These are phyloP conservation scores for Lycocerus yunnanus DNA, from an alignment of 2,888 invertebrate genomes.

Conservation along the genomic window DNA sequence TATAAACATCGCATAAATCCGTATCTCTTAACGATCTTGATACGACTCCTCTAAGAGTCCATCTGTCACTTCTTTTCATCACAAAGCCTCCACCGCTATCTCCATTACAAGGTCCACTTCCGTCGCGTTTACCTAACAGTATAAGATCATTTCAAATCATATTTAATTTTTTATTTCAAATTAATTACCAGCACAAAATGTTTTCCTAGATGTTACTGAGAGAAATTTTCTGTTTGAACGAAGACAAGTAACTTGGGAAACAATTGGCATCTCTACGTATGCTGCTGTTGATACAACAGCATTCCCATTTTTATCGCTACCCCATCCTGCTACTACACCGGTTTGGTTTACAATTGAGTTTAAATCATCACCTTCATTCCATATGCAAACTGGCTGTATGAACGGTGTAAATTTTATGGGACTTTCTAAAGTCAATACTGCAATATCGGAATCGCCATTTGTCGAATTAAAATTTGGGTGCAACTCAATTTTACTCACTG, in stretches of 20 bases:
- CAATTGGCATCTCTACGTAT: constrained; percentile 59
- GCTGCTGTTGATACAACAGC: constrained; percentile 57
- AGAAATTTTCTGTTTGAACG: constrained; percentile 55
- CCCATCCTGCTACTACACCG: constrained; percentile 67
- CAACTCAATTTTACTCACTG: constrained; percentile 57
- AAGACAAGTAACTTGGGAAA: constrained; percentile 60
- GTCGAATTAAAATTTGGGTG: constrained; percentile 63
- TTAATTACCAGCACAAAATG: constrained; percentile 65
- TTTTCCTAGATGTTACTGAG: constrained; percentile 55
- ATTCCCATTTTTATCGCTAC: constrained; percentile 56
- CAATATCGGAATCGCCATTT: constrained; percentile 62
- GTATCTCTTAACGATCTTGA: constrained; percentile 55
- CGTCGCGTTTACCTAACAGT: constrained; percentile 54
- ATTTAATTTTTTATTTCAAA: background rate
- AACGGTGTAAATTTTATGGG: constrained; percentile 58
- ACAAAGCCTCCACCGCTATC: constrained; percentile 65
- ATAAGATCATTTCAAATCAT: background rate
- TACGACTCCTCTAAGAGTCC: constrained; percentile 59
- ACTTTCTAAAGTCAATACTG: constrained; percentile 60
- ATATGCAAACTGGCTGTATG: constrained; percentile 66
- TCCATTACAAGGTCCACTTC: constrained; percentile 62
- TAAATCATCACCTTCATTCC: constrained; percentile 59
- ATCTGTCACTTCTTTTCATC: constrained; percentile 54
- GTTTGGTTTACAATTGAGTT: constrained; percentile 43
- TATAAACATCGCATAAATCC: constrained; percentile 62